Base-by-base conservation (phyloP, 2,888 invertebrate genomes). In the Ectemnius cavifrons region DNA sequence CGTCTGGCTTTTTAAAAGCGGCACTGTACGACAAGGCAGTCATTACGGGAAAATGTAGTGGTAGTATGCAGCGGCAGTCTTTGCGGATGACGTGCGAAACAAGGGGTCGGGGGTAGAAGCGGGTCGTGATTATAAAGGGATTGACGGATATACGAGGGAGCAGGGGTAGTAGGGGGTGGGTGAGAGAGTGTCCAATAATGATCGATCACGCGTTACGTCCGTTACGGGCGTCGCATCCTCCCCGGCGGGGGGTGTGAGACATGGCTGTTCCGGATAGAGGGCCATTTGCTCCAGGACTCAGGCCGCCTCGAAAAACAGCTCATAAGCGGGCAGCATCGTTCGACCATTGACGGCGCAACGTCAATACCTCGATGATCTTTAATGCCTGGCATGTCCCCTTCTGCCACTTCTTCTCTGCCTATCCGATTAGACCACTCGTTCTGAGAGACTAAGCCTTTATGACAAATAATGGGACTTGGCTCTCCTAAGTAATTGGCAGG, bases 131-230 rank as follows among this genome's bases (percentile, higher is more conserved):
- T 85, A 85, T 80, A 82, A 82, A 81, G 82, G 78, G 77, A 73
- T 75, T 66, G 71, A 79, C 73, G 73, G 72, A 60, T 52, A 67
- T 27, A 28, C 16, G 77, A 67, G 68, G 65, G 70, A 62, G 16
- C 49, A 45, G 45, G 67, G 69, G 64, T 63, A 67, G 67, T 73
- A 79, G 72, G 69, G 73, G 63, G 75, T 68, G 77, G 80, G 78
- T 47, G 71, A 75, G 71, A 75, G 78, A 79, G 84, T 82, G 84
- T 84, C 81, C 85, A 86, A 88, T 88, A 88, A 88, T 86, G 86
- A 88, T 89, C 85, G 86, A 88, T 86, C 86, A 83, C 82, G 47
- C 69, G 77, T 75, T 75, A 71, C 76, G 69, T 73, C 78, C 75
- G 73, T 71, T 67, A 75, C 73, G 81, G 70, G 66, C 65, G 67